These are phyloP conservation scores for Triplophysa yarkandensis DNA, from an alignment of 2,797 vertebrate genomes.

Conservation along the genomic window DNA sequence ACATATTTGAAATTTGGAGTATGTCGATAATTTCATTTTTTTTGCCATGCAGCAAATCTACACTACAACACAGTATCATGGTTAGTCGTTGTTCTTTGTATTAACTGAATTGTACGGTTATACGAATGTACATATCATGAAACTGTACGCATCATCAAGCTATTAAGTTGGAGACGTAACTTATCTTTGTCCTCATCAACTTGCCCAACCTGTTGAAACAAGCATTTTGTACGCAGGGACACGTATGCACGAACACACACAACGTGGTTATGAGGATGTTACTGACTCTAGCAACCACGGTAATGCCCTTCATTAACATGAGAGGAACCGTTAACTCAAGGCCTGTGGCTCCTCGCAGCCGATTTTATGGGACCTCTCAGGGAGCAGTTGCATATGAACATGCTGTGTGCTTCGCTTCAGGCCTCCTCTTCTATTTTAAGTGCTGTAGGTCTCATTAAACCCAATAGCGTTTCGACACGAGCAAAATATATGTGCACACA, in stretches of 20 bases:
- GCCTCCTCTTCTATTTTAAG: conserved; percentile 24
- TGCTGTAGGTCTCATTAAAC: conserved; percentile 33
- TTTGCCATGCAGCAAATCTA: no score
- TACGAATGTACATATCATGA: no score
- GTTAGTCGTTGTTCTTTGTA: no score
- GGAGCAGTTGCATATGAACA: conserved; percentile 10
- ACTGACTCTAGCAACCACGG: not conserved
- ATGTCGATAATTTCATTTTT: not conserved
- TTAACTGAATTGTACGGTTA: not conserved
- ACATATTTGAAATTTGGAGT: not conserved
- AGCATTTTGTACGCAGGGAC: not conserved
- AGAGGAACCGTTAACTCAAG: conserved; percentile 20
- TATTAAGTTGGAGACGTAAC: no score
- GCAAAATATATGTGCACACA: conserved; percentile 1
- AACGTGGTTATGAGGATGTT: conserved; percentile 28
- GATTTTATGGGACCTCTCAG: conserved; percentile 10
- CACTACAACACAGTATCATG: no score
- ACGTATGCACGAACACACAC: conserved; percentile 6
- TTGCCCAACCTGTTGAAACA: not conserved
- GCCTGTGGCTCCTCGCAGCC: conserved; percentile 12
- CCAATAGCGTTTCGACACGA: conserved; percentile 29
- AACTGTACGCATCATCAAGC: no score
- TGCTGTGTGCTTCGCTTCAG: not conserved
- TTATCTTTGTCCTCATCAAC: not conserved
- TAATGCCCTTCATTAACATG: conserved; percentile 39